Base-by-base conservation (phyloP, 2,888 invertebrate species). In the Mylabris sibirica region DNA sequence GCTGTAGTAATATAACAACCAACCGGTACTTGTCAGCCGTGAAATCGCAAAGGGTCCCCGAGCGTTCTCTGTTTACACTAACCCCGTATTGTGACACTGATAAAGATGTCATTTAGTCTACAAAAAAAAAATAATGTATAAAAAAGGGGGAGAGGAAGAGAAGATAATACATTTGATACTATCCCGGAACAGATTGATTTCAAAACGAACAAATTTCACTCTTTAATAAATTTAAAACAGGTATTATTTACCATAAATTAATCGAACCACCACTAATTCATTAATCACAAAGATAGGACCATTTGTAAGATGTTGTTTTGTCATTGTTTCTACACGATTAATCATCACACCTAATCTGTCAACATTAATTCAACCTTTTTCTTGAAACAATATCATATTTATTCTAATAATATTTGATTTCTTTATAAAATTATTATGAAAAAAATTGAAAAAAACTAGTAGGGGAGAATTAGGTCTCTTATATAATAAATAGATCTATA, bases 61-160 rank as follows among this genome's bases (percentile, higher is more conserved):
- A 84, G 84, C 84, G 84, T 84, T 84, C 84, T 85, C 84, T 85
- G 84, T 85, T 85, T 85, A 84, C 84, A 84, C 83, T 84, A 79
- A 81, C 81, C 79, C 73, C 78, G 78, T 79, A 82, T 82, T 82
- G 80, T 81, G 77, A 77, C 73, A 75, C 77, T 76, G 78, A 81
- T 81, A 73, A 78, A 81, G 81, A 81, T 79, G 81, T 81, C 80
- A 81, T 78, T 67, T 68, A 74, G 69, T 74, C 78, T 72, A 60
- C 59, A 69, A 63, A 73, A 72, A 75, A 77, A 69, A 63, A 73
- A 72, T 74, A 77, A 74, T 30, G 30, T 74, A 77, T 57, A 24
- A n/a, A 57, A 22, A 24, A 22, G 57, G 57, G 57, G 20, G 41
- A 44, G 0, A 53, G 49, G 41, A 44, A 22, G 49, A 49, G n/a